Conservation (phyloP, 92 coral and sea anemone genomes). For the Bergia puertoricense region DNA sequence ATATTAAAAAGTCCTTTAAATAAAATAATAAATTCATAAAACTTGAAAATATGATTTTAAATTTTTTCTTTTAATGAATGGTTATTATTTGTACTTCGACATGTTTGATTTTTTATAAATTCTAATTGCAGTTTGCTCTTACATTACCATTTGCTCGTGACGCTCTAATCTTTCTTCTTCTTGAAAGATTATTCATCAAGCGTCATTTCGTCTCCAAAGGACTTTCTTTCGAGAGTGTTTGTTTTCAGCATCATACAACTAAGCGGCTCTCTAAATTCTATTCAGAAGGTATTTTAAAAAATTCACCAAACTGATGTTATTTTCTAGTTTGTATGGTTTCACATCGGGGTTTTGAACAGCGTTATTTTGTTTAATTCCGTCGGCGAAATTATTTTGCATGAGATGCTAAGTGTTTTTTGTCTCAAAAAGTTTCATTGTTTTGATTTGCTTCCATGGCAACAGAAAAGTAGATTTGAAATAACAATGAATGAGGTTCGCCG, state of each 20-base stretch:
- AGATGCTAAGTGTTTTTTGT: not conserved
- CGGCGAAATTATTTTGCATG: not conserved
- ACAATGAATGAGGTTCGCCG: not conserved
- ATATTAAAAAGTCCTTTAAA: conserved; percentile 15
- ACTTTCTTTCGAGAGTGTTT: not conserved
- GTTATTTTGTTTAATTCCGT: not conserved
- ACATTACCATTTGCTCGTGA: not conserved
- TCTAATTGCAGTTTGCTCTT: not conserved
- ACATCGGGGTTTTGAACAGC: too few relatives aligned
- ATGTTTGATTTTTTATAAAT: not conserved
- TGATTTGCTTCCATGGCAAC: conserved; percentile 18
- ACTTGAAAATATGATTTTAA: not conserved
- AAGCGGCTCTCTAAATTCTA: not conserved
- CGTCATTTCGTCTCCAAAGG: not conserved
- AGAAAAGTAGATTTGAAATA: not conserved
- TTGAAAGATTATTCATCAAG: not conserved
- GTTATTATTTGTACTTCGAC: not conserved
- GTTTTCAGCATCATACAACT: not conserved
- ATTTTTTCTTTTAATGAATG: not conserved
- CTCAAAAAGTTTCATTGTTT: not conserved
- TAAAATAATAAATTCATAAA: conserved; percentile 11
- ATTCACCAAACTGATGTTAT: not conserved
- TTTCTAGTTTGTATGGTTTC: too few relatives aligned
- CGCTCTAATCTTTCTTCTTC: not conserved
- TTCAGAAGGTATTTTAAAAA: too few relatives aligned